Conservation (phyloP, 2,888 invertebrate genomes). For the Xylophagus ater region DNA sequence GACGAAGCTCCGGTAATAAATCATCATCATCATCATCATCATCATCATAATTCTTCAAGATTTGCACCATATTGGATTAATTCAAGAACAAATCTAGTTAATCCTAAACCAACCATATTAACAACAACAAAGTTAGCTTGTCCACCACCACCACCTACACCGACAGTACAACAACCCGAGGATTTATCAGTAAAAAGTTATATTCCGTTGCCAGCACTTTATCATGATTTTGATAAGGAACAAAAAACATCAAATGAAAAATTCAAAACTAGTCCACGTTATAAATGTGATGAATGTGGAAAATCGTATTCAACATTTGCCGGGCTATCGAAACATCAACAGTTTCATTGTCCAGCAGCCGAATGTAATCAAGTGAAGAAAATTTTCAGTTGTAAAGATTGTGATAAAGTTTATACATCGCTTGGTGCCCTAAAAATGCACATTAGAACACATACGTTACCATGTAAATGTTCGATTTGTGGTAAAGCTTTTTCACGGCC, state of each 20-base stretch:
- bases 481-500: conserved; percentile 38
- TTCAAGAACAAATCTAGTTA: conserved; percentile 4
- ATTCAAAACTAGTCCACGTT: conserved; percentile 44
- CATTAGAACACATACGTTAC: conserved; percentile 36
- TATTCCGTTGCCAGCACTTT: conserved; percentile 27
- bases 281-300: conserved; percentile 84
- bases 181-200: conserved; percentile 34
- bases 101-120: conserved; percentile 7
- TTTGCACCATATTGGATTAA: conserved; percentile 1
- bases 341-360: conserved; percentile 86
- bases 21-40: conserved; percentile 24
- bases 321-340: conserved; percentile 87
- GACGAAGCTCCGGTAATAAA: conserved; percentile 25
- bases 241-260: conserved; percentile 2
- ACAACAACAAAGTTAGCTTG: conserved; percentile 15
- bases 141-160: conserved; percentile 15
- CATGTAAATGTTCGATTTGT: conserved; percentile 37
- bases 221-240: neutral
- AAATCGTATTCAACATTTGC: conserved; percentile 94
- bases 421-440: conserved; percentile 38
- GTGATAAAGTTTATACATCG: conserved; percentile 36
- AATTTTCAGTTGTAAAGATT: conserved; percentile 42
- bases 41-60: too few relatives aligned
- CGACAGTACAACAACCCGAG: conserved; percentile 25
- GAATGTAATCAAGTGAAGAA: conserved; percentile 75